Conservation (phyloP, 1,140 invertebrate species). For the Trinorchestia longiramus region DNA sequence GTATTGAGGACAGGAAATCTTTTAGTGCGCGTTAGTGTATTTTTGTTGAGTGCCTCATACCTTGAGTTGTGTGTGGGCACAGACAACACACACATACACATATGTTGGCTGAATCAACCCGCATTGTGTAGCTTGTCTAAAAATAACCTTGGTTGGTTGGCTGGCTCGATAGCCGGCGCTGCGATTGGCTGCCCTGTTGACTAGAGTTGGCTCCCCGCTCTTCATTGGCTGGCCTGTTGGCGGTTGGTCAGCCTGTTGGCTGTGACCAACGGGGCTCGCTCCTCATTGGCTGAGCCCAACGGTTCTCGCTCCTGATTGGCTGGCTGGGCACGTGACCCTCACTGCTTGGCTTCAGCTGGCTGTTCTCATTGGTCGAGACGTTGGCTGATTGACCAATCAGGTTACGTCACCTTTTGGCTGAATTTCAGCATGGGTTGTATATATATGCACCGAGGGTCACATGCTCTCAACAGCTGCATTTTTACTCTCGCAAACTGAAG, state of each 20-base stretch:
- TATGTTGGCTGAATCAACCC: background rate
- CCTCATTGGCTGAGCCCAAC: background rate
- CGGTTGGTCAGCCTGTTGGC: constrained; percentile 35
- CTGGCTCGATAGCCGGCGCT: background rate
- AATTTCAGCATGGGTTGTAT: background rate
- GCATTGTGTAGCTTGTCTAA: background rate
- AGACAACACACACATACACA: background rate
- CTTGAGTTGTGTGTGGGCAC: background rate
- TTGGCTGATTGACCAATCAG: constrained; percentile 47
- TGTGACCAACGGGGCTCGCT: background rate
- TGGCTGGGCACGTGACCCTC: background rate
- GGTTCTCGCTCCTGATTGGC: background rate
- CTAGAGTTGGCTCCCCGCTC: constrained; percentile 5
- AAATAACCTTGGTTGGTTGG: constrained; percentile 42
- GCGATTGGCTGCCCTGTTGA: constrained; percentile 16
- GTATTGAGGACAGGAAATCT: background rate
- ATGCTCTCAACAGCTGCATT: constrained; percentile 38
- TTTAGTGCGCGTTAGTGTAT: background rate
- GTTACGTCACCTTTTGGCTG: constrained; percentile 43
- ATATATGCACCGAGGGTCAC: constrained; percentile 3
- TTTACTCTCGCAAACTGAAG: background rate
- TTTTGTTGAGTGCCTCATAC: background rate
- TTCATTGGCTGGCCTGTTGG: constrained; percentile 7
- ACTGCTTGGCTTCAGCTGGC: constrained; percentile 30
- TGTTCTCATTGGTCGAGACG: constrained; percentile 32